Base-by-base conservation (phyloP, 2,888 invertebrate species). In the Lycophotia porphyrea region DNA sequence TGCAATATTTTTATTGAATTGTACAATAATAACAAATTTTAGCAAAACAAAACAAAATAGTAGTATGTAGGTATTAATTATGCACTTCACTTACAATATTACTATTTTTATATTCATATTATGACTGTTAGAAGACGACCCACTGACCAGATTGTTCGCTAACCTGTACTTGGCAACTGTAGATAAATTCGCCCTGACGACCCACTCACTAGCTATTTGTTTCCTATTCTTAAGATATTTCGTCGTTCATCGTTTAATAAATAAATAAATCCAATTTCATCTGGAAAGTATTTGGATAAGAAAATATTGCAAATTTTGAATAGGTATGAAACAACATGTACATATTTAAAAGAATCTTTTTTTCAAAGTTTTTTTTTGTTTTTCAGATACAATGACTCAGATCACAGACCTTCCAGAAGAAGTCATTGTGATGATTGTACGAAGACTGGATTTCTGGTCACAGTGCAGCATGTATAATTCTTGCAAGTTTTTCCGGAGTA, bases 361-460 rank as follows among this genome's bases (percentile, higher is more conserved):
- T 18, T 2, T 72, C 34, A 49, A 21, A 0, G 9, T 18, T 1
- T 71, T 79, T 60, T 39, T 85, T 58, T 69, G 49, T 75, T 85
- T 86, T 86, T 71, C 74, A 88, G 90, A 71, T 69, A 89, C 60
- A 42, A 81, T 76, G 76, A 36, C 70, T 88, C 76, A 64, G 52
- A 74, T 92, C 21, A 77, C 74, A 42, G 86, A 90, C 39, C 88
- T 95, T n/a, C 95, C 95, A 11, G 92, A 93, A 85, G 96, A 96
- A 89, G 87, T 96, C 42, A 83, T 95, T n/a, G 89, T 95, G 36
- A 91, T 94, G 34, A 94, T 96, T 34, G 81, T 93, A 18, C 91
- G 89, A 81, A 74, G 90, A 67, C 85, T 95, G 82, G 94, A 95
- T 86, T 75, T 91, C 13, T 86, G 82, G 74, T 90, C 94, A n/a